These are phyloP conservation scores for Hypena proboscidalis DNA, from an alignment of 2,888 invertebrate species.

Conservation along the genomic window DNA sequence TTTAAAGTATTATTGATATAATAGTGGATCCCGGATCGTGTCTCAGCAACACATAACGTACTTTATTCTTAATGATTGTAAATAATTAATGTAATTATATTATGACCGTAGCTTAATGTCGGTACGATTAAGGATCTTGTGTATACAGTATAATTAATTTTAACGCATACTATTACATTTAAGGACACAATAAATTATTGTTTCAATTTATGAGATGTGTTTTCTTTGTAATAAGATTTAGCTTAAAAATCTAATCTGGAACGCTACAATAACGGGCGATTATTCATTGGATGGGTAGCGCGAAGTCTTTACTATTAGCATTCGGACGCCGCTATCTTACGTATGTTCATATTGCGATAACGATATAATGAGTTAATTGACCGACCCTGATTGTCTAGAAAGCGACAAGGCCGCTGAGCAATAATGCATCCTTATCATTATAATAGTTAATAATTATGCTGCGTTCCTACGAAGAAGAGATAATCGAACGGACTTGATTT, in stretches of 20 bases:
- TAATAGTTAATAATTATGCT: too few relatives aligned
- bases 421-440: too few relatives aligned
- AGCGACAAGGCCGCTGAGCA: too few relatives aligned
- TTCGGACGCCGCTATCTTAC: too few relatives aligned
- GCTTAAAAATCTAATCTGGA: not conserved
- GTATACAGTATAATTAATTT: constrained; percentile 74
- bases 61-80: constrained; percentile 65
- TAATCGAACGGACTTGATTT: too few relatives aligned
- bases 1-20: constrained; percentile 62
- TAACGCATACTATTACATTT: constrained; percentile 69
- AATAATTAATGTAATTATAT: constrained; percentile 74
- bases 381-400: too few relatives aligned
- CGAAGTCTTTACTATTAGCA: too few relatives aligned
- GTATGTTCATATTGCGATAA: too few relatives aligned
- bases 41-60: constrained; percentile 39
- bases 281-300: too few relatives aligned
- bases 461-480: too few relatives aligned
- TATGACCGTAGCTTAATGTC: constrained; percentile 54
- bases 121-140: constrained; percentile 63
- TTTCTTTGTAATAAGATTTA: not conserved
- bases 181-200: constrained; percentile 83
- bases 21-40: constrained; percentile 37
- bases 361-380: too few relatives aligned
- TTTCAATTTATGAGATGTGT: constrained; percentile 62
- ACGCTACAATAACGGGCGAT: not conserved